Evolutionary conservation across 2,888 invertebrate species (phyloP), one percentile per base, ranked within the genome.

Genomic region (Crepidodera aurea): DNA sequence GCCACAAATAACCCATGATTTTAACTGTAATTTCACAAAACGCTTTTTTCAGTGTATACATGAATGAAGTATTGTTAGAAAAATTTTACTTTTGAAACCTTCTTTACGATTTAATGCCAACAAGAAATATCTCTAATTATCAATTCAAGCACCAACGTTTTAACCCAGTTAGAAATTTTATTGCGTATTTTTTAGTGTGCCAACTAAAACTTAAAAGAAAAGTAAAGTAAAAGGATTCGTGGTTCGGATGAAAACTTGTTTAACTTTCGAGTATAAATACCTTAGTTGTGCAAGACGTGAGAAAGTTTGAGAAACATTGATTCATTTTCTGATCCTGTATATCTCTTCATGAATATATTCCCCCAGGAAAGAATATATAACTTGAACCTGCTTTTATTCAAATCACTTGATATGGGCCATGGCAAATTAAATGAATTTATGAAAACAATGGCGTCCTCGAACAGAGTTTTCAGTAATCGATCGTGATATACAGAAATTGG

Each of bases 291-390:
- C 7, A 48, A 48, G 48, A 27, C 48, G 27, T 48, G 48, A 15
- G 27, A 48, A 48, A 48, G 48, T 48, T 48, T 48, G 27, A 29
- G 29, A 27, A 48, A 48, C 48, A 48, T 27, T 48, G 48, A 48
- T 48, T 48, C 48, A 48, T 48, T 27, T 27, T 29, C 27, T 48
- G 48, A 48, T 48, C 48, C 48, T 29, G 48, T 48, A 29, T 48
- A 48, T 48, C 48, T 48, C 44, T 16, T 48, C 48, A 48, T 48
- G 48, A 48, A 48, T 48, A 48, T 22, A 42, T 42, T 42, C 42
- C 12, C 42, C 8, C 6, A n/a, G 42, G 16, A 1, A 7, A 3
- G 39, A 39, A 39, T 39, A 39, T n/a, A n/a, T 10, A 42, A n/a
- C 42, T 19, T 19, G 15, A 42, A 42, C 42, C 6, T 42, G 15